Evolutionary conservation across 1,140 invertebrate species (phyloP), one percentile per base, ranked within the genome.

Genomic region (Camponotus floridanus): DNA sequence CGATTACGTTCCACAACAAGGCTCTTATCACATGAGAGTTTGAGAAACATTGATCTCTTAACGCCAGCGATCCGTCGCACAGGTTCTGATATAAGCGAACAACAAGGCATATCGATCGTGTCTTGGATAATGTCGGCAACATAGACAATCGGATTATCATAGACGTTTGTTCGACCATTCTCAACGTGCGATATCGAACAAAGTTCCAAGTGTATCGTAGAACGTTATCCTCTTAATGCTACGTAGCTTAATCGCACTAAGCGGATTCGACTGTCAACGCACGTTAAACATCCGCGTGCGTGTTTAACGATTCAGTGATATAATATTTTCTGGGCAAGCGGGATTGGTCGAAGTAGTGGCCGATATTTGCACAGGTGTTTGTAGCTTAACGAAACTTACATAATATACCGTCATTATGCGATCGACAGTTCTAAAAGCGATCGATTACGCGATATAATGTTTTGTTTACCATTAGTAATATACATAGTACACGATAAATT

Each of bases 141-240:
- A 78, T 61, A 39, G 65, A 51, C 87, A 74, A 86, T 88, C 86
- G 59, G 86, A 88, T 88, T 88, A 88, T 67, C 55, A 73, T 61
- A 48, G 8, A n/a, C 33, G 61, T 70, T 26, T 65, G 39, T 61
- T 76, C 36, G 57, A 11, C 42, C 31, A 33, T 76, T 6, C 48
- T 61, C 76, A 18, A 13, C 57, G 36, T 8, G 33, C 36, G 48
- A 21, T 65, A 67, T 65, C 65, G 61, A 78, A 59, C 45, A 55
- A 78, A 85, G 78, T 74, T 85, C 15, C 42, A 61, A 78, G 57
- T 42, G 11, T 79, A 71, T 45, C 61, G 33, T 31, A 9, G 15
- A 62, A 8, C 68, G 45, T 88, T 81, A 76, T 88, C 64, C 84
- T 55, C 51, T 48, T 74, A 48, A 68, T 64, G 62, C n/a, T 59